These are phyloP conservation scores for Otus sunia DNA, from an alignment of 2,113 vertebrate species.

Conservation along the genomic window DNA sequence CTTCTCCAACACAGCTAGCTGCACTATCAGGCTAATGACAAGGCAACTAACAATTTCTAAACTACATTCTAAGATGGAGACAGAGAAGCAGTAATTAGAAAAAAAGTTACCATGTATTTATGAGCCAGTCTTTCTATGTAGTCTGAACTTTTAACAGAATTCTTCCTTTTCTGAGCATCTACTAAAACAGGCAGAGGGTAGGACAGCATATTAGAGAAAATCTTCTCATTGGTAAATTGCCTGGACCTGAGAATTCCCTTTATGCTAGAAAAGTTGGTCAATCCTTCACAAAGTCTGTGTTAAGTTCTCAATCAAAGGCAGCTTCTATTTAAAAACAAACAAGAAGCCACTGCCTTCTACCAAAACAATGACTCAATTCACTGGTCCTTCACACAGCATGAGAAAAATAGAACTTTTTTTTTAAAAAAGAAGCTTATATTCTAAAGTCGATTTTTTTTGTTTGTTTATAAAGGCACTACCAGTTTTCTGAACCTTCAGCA, in stretches of 20 bases:
- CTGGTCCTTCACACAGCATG: neutral
- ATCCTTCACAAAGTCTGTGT: neutral
- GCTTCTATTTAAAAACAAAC: neutral
- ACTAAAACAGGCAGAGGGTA: neutral
- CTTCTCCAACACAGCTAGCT: neutral
- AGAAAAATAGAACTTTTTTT: neutral
- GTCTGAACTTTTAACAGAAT: conserved; percentile 12
- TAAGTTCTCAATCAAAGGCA: neutral
- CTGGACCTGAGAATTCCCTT: neutral
- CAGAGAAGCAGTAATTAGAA: neutral
- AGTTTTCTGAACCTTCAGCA: neutral
- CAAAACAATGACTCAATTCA: neutral
- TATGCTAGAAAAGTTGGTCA: neutral
- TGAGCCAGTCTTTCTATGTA: conserved; percentile 68
- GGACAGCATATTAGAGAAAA: neutral
- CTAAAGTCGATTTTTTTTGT: neutral
- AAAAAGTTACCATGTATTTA: conserved; percentile 79
- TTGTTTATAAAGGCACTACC: neutral
- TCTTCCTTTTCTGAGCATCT: neutral
- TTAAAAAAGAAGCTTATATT: neutral
- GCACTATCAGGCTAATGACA: neutral
- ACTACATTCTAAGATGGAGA: neutral
- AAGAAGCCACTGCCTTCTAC: neutral
- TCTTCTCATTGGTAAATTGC: neutral
- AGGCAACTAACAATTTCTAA: neutral